These are phyloP conservation scores for Ceramica pisi DNA, from an alignment of 2,888 invertebrate genomes.

Conservation along the genomic window DNA sequence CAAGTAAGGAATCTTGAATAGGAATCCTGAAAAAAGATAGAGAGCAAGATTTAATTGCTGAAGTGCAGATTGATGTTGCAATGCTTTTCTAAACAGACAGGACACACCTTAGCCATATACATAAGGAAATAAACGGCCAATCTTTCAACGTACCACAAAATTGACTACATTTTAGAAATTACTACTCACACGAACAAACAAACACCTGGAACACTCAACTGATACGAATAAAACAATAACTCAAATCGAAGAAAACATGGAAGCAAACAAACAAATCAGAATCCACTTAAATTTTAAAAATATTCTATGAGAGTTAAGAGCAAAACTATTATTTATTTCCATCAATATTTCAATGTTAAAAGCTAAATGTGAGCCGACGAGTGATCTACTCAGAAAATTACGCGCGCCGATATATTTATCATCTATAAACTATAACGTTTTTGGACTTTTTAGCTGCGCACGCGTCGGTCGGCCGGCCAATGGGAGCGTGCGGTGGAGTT, in stretches of 20 bases:
- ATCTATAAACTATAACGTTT: constrained; percentile 62
- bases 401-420: constrained; percentile 71
- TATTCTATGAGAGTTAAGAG: constrained; percentile 47
- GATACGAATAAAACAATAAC: constrained; percentile 31
- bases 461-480: constrained; percentile 39
- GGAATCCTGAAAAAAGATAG: too few relatives aligned
- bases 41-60: too few relatives aligned
- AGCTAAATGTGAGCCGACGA: constrained; percentile 69
- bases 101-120: neutral
- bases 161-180: constrained; percentile 16
- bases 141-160: constrained; percentile 14
- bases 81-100: too few relatives aligned
- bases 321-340: constrained; percentile 54
- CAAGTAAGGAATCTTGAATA: too few relatives aligned
- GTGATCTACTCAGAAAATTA: constrained; percentile 71
- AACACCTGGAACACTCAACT: constrained; percentile 42
- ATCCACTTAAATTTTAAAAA: constrained; percentile 55
- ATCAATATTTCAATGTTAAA: constrained; percentile 59
- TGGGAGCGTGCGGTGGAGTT: constrained; percentile 56
- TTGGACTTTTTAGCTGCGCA: constrained; percentile 59
- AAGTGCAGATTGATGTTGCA: too few relatives aligned
- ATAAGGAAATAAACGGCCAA: neutral
- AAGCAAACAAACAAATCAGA: constrained; percentile 53
- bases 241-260: constrained; percentile 26
- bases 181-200: constrained; percentile 21